Percentiles rank a stretch among this genome's conserved stretches.
Conservation (phyloP, 1,140 invertebrate species). For the Carcinoscorpius rotundicauda region DNA sequence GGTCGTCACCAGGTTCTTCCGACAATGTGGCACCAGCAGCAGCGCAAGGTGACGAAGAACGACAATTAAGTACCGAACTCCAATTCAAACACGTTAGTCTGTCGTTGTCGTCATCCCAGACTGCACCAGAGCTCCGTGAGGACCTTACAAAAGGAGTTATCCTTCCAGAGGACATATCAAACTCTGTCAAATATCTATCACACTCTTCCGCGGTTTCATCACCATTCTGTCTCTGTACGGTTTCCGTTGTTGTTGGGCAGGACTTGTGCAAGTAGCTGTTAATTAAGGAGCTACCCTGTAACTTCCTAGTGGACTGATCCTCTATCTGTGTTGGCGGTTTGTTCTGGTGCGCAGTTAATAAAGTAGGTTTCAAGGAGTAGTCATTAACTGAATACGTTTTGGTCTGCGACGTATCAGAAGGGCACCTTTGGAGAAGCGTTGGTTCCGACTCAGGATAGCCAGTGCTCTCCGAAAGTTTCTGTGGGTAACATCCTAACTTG, state of each 20-base stretch:
- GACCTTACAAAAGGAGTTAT: conserved; percentile 23
- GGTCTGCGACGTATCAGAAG: background rate
- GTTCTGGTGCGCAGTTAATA: conserved; percentile 3
- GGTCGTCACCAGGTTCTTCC: background rate
- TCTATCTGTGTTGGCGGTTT: background rate
- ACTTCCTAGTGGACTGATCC: too few relatives aligned
- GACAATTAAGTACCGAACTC: conserved; percentile 74
- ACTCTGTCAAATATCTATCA: conserved; percentile 19
- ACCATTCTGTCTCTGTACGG: background rate
- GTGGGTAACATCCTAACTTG: too few relatives aligned
- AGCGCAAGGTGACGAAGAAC: conserved; percentile 62
- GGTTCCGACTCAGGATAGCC: background rate
- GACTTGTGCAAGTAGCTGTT: too few relatives aligned
- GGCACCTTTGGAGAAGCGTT: background rate
- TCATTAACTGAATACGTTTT: conserved; percentile 3
- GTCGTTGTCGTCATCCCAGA: conserved; percentile 37
- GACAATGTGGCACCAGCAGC: background rate
- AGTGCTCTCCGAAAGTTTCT: too few relatives aligned
- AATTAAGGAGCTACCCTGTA: too few relatives aligned
- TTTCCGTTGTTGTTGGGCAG: too few relatives aligned
- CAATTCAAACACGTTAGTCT: conserved; percentile 55
- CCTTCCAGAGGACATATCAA: conserved; percentile 16
- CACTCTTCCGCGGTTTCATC: conserved; percentile 7
- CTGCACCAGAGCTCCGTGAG: background rate
- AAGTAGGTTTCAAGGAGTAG: conserved; percentile 7